These are phyloP conservation scores for Hermodice carunculata DNA, from an alignment of 2,888 invertebrate genomes.

Conservation along the genomic window DNA sequence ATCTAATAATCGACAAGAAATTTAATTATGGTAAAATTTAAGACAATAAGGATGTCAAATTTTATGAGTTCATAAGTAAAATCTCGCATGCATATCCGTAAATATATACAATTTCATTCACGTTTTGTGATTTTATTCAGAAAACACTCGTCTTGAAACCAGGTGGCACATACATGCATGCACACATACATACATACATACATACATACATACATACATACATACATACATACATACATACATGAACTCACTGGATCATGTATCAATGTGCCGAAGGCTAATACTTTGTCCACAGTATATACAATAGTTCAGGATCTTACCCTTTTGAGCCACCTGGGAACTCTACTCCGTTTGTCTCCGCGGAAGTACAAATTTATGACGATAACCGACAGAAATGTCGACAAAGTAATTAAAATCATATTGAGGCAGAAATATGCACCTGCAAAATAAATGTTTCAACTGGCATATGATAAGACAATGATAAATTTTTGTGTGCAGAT, in stretches of 20 bases:
- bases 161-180: not conserved
- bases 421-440: slow-evolving; percentile 70
- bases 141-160: too few species aligned
- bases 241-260: not conserved
- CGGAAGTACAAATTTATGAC: slow-evolving; percentile 70
- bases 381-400: slow-evolving; percentile 68
- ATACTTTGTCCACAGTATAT: not conserved
- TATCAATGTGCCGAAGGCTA: too few species aligned
- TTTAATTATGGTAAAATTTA: too few species aligned
- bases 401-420: slow-evolving; percentile 70
- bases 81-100: too few species aligned
- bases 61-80: too few species aligned
- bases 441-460: slow-evolving; percentile 49
- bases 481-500: too few species aligned
- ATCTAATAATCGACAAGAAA: too few species aligned
- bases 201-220: not conserved
- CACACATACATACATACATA: not conserved
- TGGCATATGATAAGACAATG: too few species aligned
- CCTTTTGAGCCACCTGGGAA: slow-evolving; percentile 60
- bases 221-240: not conserved
- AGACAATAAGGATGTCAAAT: too few species aligned
- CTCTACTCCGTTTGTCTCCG: slow-evolving; percentile 61
- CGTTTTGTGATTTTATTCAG: not conserved
- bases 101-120: not conserved
- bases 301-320: slow-evolving; percentile 40